Evolutionary conservation across 2,113 vertebrate species (phyloP).

Genomic region (Halcyon senegalensis): DNA sequence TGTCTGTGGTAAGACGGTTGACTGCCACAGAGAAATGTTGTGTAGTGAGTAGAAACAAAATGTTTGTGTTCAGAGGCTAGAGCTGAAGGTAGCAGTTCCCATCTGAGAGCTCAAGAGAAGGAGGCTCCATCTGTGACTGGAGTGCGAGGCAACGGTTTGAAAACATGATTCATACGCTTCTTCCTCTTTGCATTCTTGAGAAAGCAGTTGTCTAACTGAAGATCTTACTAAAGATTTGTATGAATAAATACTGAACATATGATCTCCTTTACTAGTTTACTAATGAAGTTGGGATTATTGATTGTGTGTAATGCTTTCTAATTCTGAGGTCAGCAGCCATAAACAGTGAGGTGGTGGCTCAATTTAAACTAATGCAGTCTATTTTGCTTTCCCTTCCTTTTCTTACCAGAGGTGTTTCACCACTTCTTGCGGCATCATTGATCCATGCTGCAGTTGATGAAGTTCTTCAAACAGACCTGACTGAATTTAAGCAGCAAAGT

Average conservation of each 20-base stretch:
- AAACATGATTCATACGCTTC: slow-evolving; percentile 23
- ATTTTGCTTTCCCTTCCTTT: not conserved
- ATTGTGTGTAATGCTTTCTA: not conserved
- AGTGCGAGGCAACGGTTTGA: slow-evolving; percentile 38
- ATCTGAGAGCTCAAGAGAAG: not conserved
- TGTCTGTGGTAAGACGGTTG: not conserved
- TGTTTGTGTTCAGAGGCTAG: not conserved
- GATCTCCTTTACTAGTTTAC: slow-evolving; percentile 20
- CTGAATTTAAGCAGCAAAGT: slow-evolving; percentile 72
- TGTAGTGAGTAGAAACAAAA: not conserved
- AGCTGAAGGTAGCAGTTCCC: not conserved
- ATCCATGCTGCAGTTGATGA: slow-evolving; percentile 77
- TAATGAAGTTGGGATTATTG: not conserved
- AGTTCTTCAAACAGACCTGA: slow-evolving; percentile 79
- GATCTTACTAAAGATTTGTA: not conserved
- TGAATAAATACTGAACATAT: slow-evolving; percentile 38
- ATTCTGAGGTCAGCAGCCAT: not conserved
- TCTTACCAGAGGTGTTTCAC: slow-evolving; percentile 74
- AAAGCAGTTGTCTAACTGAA: slow-evolving; percentile 17
- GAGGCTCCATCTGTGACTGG: not conserved
- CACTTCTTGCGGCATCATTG: slow-evolving; percentile 73
- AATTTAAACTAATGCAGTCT: not conserved
- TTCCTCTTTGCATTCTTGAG: not conserved
- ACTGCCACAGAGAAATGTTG: not conserved
- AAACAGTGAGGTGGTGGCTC: not conserved